phyloP scores from a whole-genome alignment of 1,140 invertebrate genomes.

The Leptinotarsa undecemlineata region DNA sequence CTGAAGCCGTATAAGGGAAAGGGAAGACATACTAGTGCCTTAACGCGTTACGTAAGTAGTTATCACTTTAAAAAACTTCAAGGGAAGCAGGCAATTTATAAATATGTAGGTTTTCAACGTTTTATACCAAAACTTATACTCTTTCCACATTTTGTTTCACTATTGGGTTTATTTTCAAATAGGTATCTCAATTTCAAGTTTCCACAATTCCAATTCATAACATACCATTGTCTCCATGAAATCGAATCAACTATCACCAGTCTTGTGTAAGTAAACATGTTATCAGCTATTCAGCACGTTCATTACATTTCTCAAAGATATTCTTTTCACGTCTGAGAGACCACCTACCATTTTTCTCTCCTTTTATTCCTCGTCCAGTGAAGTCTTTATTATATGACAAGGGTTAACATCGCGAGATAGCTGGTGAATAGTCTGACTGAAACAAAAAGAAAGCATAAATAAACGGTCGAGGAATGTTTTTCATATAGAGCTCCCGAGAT shows the following conservation, averaged over 20 bases:
- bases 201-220: too few relatives aligned
- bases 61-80: too few relatives aligned
- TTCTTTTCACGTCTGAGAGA: neutral
- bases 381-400: neutral
- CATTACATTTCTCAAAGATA: neutral
- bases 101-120: too few relatives aligned
- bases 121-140: too few relatives aligned
- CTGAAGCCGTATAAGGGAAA: too few relatives aligned
- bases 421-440: slow-evolving; percentile 1
- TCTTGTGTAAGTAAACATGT: neutral
- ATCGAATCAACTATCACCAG: neutral
- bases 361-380: neutral
- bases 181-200: too few relatives aligned
- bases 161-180: too few relatives aligned
- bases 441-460: neutral
- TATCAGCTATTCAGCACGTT: neutral
- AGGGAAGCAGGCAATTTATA: too few relatives aligned
- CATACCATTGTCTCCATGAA: neutral
- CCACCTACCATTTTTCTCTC: neutral
- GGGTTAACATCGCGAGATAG: neutral
- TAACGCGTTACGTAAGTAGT: too few relatives aligned
- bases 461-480: neutral
- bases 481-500: neutral
- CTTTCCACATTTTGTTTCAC: too few relatives aligned
- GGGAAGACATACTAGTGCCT: too few relatives aligned